Percentiles rank a stretch among this genome's conserved stretches.
Conservation (phyloP, 2,888 invertebrate genomes). For the Theodoxus fluviatilis region DNA sequence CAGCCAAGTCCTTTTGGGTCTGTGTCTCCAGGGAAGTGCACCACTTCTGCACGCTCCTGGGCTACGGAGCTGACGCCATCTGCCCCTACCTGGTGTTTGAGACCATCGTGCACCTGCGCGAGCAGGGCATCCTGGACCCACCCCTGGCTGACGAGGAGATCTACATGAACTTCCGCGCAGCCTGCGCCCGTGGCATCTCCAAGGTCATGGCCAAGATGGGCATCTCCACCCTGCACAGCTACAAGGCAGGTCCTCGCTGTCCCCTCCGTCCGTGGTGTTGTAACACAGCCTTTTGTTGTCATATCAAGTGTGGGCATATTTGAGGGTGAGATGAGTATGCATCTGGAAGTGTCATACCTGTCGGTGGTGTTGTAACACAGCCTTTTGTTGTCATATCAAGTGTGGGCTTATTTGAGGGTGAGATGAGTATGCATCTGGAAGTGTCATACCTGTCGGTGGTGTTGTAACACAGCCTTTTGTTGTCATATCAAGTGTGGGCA, state of each 20-base stretch:
- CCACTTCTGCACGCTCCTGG: conserved; percentile 92
- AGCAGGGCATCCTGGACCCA: conserved; percentile 83
- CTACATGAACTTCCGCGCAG: conserved; percentile 81
- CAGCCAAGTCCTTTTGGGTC: background rate
- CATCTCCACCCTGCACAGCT: conserved; percentile 96
- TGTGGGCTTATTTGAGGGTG: too few relatives aligned
- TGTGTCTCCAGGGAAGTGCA: conserved; percentile 75
- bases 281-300: too few relatives aligned
- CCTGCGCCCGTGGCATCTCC: conserved; percentile 87
- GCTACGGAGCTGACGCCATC: conserved; percentile 96
- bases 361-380: too few relatives aligned
- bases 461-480: too few relatives aligned
- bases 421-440: too few relatives aligned
- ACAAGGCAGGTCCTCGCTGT: conserved; percentile 72
- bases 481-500: too few relatives aligned
- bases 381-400: too few relatives aligned
- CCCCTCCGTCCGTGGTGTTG: background rate
- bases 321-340: too few relatives aligned
- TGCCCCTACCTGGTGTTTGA: conserved; percentile 97
- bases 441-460: too few relatives aligned
- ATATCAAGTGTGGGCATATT: too few relatives aligned
- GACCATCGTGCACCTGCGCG: conserved; percentile 83
- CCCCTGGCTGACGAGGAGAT: conserved; percentile 81
- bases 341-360: too few relatives aligned
- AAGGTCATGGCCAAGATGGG: conserved; percentile 99